Evolutionary conservation across 2,888 invertebrate genomes (phyloP), one percentile per base, ranked within the genome.

Genomic region (Polydrusus pterygomalis): DNA sequence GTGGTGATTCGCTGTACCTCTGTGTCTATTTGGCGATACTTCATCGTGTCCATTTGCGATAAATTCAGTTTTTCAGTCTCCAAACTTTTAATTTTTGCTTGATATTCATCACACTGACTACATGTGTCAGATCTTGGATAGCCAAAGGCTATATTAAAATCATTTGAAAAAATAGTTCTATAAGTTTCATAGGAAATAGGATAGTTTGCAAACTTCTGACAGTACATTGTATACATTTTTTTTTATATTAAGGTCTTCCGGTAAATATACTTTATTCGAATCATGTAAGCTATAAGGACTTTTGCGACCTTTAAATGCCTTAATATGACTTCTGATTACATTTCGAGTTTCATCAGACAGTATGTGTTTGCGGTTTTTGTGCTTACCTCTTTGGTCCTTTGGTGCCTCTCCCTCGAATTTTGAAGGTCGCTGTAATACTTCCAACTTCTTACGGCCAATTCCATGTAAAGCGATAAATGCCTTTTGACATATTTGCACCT

Each of bases 201-300:
- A 13, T 58, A 20, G 17, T 58, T 58, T 58, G 10, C 58, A 17
- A 58, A 43, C 56, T 62, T 70, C 25, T 45, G 43, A 17, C 43
- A 40, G 62, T 40, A 62, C 62, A 62, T 10, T 18, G 25, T 54
- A 54, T 54, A 54, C 62, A 40, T 40, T 40, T 67, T 74, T 74
- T 73, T 74, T 74, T 40, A 70, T 64, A 73, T 71, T 77, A 18
- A 78, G 47, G 10, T 78, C 72, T 60, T 78, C 73, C 6, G 79
- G 76, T 20, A 79, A 54, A 47, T 78, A 79, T 11, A 73, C 34
- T 56, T 70, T 71, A 20, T 25, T 30, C 3, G 73, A 73, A 40
- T 79, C 70, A n/a, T 75, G 63, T 63, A 79, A 40, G 54, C 78
- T 78, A 62, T 78, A 79, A 58, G 78, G 78, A 17, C 68, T 68